Evolutionary conservation across 2,888 invertebrate species (phyloP).

Genomic region (Troilus luridus): DNA sequence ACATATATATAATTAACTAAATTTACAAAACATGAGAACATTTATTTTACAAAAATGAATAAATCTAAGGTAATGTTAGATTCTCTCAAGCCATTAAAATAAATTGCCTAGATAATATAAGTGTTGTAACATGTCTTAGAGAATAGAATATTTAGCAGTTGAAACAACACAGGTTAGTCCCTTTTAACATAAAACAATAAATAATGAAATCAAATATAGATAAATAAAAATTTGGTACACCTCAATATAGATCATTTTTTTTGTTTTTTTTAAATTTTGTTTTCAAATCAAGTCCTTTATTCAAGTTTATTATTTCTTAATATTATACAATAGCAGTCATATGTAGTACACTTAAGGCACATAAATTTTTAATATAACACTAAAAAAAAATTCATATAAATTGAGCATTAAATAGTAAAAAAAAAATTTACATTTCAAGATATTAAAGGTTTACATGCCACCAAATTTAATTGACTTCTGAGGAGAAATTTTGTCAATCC

Average conservation of each 20-base stretch:
- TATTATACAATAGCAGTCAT: slow-evolving; percentile 23
- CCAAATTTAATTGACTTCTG: slow-evolving; percentile 65
- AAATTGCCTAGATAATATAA: not conserved
- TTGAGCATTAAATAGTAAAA: slow-evolving; percentile 34
- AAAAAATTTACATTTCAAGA: slow-evolving; percentile 7
- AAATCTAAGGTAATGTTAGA: slow-evolving; percentile 33
- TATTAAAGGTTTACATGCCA: slow-evolving; percentile 62
- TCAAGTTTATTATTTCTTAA: not conserved
- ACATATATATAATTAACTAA: slow-evolving; percentile 47
- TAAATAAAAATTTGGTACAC: not conserved
- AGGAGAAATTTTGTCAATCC: slow-evolving; percentile 58
- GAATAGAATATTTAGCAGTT: slow-evolving; percentile 17
- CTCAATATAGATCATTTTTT: not conserved
- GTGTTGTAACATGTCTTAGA: slow-evolving; percentile 5
- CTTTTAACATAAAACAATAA: slow-evolving; percentile 30
- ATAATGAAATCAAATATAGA: not conserved
- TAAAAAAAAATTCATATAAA: slow-evolving; percentile 20
- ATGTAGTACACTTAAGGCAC: slow-evolving; percentile 40
- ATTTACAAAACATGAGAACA: slow-evolving; percentile 38
- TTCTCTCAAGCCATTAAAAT: slow-evolving; percentile 37
- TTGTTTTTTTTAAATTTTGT: not conserved
- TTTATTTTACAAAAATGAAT: slow-evolving; percentile 31
- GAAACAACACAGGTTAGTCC: slow-evolving; percentile 33
- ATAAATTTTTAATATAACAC: not conserved
- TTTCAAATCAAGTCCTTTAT: not conserved